Conservation (phyloP, 2,888 invertebrate species). For the Eurytoma adleriae region DNA sequence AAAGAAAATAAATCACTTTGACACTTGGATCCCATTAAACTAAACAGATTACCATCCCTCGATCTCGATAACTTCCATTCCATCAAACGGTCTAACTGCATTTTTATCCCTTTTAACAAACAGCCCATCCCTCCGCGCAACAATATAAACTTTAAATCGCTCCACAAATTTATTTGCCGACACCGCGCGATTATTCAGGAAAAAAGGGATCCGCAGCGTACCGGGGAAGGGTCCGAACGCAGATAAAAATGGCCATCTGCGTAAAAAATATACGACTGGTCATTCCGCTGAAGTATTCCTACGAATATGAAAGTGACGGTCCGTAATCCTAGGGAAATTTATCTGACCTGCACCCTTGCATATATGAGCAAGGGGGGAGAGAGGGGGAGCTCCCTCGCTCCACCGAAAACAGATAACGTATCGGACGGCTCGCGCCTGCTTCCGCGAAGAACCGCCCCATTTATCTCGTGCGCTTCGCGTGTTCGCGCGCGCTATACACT, state of each 20-base stretch:
- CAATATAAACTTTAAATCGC: slow-evolving; percentile 5
- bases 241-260: slow-evolving; percentile 26
- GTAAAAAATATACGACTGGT: slow-evolving; percentile 67
- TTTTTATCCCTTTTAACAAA: background rate
- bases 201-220: background rate
- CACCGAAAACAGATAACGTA: slow-evolving; percentile 68
- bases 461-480: slow-evolving; percentile 65
- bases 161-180: slow-evolving; percentile 19
- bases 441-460: slow-evolving; percentile 66
- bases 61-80: background rate
- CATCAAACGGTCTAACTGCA: background rate
- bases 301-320: slow-evolving; percentile 74
- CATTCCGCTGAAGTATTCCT: slow-evolving; percentile 71
- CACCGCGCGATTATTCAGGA: slow-evolving; percentile 27
- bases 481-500: slow-evolving; percentile 7
- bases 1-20: too few relatives aligned
- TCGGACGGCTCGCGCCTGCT: slow-evolving; percentile 60
- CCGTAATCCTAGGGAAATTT: slow-evolving; percentile 72
- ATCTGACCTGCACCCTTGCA: slow-evolving; percentile 67
- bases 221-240: background rate
- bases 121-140: background rate
- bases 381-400: slow-evolving; percentile 28
- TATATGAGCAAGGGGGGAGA: slow-evolving; percentile 2
- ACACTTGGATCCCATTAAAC: too few relatives aligned
- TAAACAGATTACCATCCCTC: background rate